These are phyloP conservation scores for Caenorhabditis sp. DNA, from an alignment of 2,888 invertebrate species.

Conservation along the genomic window DNA sequence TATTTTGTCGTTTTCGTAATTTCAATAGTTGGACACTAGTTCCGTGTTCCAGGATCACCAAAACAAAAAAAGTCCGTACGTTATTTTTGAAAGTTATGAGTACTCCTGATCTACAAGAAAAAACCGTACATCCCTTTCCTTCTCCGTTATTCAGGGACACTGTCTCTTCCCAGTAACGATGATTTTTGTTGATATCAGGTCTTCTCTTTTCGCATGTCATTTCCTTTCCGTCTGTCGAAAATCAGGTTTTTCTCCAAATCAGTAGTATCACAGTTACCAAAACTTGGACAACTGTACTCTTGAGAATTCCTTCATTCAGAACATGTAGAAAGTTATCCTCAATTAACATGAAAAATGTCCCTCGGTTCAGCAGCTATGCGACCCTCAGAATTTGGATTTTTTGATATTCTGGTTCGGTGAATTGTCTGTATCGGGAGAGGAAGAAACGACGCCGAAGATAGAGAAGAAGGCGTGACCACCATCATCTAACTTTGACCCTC, in stretches of 20 bases:
- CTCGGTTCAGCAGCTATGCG: constrained; percentile 13
- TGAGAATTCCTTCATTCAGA: not conserved
- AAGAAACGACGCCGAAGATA: constrained; percentile 30
- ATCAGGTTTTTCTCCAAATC: constrained; percentile 40
- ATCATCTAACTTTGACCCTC: constrained; percentile 40
- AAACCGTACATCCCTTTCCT: not conserved
- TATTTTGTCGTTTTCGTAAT: constrained; percentile 15
- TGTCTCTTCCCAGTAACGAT: constrained; percentile 1
- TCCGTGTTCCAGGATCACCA: not conserved
- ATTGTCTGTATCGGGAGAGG: constrained; percentile 11
- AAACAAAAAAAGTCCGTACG: too few relatives aligned
- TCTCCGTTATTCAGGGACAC: constrained; percentile 24
- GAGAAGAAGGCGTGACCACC: constrained; percentile 60
- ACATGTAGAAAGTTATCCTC: not conserved
- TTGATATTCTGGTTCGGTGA: constrained; percentile 21
- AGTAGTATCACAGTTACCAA: not conserved
- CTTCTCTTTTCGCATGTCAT: constrained; percentile 29
- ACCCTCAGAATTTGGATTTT: constrained; percentile 5
- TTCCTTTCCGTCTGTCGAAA: constrained; percentile 29
- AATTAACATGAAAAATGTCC: not conserved
- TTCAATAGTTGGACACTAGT: not conserved
- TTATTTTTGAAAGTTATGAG: too few relatives aligned
- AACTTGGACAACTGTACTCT: not conserved
- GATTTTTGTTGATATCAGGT: constrained; percentile 53
- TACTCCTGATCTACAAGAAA: not conserved